Conservation (phyloP, 2,797 vertebrate genomes). For the Gymnocypris eckloni region DNA sequence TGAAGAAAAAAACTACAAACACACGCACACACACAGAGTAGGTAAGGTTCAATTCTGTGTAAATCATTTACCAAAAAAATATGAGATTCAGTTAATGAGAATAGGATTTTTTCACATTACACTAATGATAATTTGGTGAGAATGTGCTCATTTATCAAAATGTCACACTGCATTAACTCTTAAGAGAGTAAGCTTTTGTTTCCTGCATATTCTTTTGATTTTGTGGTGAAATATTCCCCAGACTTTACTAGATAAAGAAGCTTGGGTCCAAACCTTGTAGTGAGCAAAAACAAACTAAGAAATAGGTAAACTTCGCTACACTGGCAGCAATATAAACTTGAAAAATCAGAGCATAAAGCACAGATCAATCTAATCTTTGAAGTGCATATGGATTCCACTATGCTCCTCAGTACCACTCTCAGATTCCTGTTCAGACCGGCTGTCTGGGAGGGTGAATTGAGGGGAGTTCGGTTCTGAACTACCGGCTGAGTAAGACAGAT, state of each 20-base stretch:
- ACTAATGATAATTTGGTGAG: background rate
- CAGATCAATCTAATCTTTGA: constrained; percentile 15
- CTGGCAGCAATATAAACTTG: constrained; percentile 25
- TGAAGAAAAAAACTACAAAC: background rate
- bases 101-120: constrained; percentile 2
- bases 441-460: constrained; percentile 38
- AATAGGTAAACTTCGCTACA: background rate
- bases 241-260: background rate
- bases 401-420: constrained; percentile 8
- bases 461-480: constrained; percentile 52
- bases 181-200: background rate
- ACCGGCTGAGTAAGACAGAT: constrained; percentile 51
- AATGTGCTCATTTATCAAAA: constrained; percentile 15
- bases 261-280: background rate
- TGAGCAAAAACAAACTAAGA: constrained; percentile 10
- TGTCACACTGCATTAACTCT: background rate
- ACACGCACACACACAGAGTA: background rate
- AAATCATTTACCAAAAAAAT: background rate
- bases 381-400: background rate
- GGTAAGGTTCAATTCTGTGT: background rate
- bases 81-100: background rate
- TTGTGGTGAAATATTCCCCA: background rate
- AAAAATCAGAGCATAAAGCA: background rate
- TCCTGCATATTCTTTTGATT: background rate
- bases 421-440: constrained; percentile 37